phyloP scores from a whole-genome alignment of 1,140 invertebrate genomes.

The Nephotettix cincticeps region DNA sequence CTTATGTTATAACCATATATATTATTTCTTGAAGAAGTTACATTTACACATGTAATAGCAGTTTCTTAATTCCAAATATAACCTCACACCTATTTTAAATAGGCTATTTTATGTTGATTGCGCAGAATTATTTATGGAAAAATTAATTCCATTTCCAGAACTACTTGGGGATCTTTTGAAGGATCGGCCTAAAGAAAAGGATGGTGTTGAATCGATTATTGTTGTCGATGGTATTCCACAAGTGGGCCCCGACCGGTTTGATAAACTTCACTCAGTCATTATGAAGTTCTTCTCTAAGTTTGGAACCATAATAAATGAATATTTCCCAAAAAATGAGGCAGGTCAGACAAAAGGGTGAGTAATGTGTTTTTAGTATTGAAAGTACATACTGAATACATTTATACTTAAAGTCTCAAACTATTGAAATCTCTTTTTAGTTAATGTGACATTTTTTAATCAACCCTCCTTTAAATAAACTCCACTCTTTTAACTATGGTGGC shows the following conservation, averaged over 20 bases:
- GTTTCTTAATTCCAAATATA: background rate
- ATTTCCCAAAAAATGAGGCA: slow-evolving; percentile 82
- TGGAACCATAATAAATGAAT: slow-evolving; percentile 87
- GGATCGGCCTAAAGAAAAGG: slow-evolving; percentile 87
- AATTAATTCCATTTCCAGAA: no score
- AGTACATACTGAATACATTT: no score
- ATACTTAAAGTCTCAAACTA: no score
- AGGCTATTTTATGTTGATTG: background rate
- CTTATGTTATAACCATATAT: background rate
- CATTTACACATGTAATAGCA: background rate
- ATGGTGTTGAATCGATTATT: slow-evolving; percentile 94
- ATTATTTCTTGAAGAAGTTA: background rate
- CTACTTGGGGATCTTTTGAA: slow-evolving; percentile 83
- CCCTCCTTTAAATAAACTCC: no score
- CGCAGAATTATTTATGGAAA: no score
- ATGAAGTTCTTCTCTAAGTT: slow-evolving; percentile 91
- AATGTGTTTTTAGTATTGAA: no score
- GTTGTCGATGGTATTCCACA: slow-evolving; percentile 95
- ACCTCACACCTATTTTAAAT: background rate
- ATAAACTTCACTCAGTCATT: slow-evolving; percentile 92
- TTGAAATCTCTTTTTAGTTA: no score
- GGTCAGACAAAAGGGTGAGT: slow-evolving; percentile 84
- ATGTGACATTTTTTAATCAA: no score
- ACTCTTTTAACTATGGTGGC: no score
- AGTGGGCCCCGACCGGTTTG: slow-evolving; percentile 86